These are phyloP conservation scores for Rhabdophis nuchalis DNA, from an alignment of 2,797 vertebrate species.

Conservation along the genomic window DNA sequence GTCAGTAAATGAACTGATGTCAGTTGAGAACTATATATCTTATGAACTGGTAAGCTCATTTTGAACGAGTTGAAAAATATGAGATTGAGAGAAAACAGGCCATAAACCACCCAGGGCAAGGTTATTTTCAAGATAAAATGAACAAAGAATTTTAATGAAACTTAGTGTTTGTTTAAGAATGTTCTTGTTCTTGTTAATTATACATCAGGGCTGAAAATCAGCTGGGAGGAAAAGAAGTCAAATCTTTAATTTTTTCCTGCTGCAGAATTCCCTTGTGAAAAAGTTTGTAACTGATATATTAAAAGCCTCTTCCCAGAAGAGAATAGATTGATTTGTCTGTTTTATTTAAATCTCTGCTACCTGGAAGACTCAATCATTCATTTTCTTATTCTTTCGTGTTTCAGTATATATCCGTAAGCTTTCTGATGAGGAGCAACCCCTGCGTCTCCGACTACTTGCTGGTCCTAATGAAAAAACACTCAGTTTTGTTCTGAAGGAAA, in stretches of 20 bases:
- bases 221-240: neutral
- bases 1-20: neutral
- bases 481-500: conserved; percentile 90
- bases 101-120: neutral
- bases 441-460: conserved; percentile 83
- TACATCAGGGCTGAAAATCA: neutral
- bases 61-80: neutral
- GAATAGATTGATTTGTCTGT: neutral
- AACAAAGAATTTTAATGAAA: neutral
- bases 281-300: neutral
- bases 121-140: neutral
- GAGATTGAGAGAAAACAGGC: neutral
- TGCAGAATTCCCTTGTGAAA: neutral
- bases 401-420: conserved; percentile 87
- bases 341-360: neutral
- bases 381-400: neutral
- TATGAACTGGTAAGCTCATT: neutral
- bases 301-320: neutral
- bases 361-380: neutral
- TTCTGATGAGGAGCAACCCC: conserved; percentile 81
- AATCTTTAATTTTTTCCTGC: neutral
- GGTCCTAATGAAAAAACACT: conserved; percentile 87
- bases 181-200: neutral
- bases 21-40: neutral
- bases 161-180: neutral